These are phyloP conservation scores for Megathymus violae DNA, from an alignment of 1,140 invertebrate genomes.

Conservation along the genomic window DNA sequence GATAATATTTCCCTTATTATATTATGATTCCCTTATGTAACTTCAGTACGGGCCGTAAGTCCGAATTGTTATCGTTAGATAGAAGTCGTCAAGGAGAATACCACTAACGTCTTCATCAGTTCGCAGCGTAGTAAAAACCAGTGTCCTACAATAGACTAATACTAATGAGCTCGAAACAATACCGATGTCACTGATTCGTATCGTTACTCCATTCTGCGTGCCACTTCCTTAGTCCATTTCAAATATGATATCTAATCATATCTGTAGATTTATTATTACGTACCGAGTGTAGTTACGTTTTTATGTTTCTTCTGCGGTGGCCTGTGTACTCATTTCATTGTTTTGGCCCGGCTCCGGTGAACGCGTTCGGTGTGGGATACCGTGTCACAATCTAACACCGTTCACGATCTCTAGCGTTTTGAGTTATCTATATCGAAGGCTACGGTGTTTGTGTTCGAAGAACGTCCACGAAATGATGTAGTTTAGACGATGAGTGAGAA, in stretches of 20 bases:
- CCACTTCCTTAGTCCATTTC: constrained; percentile 64
- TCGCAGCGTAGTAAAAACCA: too few species aligned
- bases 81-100: too few species aligned
- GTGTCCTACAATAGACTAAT: too few species aligned
- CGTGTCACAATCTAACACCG: constrained; percentile 26
- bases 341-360: constrained; percentile 41
- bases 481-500: too few species aligned
- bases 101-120: too few species aligned
- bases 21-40: too few species aligned
- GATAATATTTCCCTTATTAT: too few species aligned
- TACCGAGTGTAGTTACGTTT: constrained; percentile 25
- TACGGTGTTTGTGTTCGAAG: constrained; percentile 21
- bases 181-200: neutral
- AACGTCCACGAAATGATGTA: too few species aligned
- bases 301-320: constrained; percentile 13
- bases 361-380: constrained; percentile 38
- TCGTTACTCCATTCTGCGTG: constrained; percentile 6
- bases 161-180: too few species aligned
- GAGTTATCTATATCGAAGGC: neutral
- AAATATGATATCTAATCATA: constrained; percentile 67
- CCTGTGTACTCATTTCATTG: constrained; percentile 12
- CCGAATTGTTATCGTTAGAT: too few species aligned
- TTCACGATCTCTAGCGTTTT: constrained; percentile 16
- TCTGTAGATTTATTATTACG: constrained; percentile 37
- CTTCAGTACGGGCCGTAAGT: too few species aligned